These are phyloP conservation scores for Actinemys pallida DNA, from an alignment of 2,113 vertebrate genomes.

Conservation along the genomic window DNA sequence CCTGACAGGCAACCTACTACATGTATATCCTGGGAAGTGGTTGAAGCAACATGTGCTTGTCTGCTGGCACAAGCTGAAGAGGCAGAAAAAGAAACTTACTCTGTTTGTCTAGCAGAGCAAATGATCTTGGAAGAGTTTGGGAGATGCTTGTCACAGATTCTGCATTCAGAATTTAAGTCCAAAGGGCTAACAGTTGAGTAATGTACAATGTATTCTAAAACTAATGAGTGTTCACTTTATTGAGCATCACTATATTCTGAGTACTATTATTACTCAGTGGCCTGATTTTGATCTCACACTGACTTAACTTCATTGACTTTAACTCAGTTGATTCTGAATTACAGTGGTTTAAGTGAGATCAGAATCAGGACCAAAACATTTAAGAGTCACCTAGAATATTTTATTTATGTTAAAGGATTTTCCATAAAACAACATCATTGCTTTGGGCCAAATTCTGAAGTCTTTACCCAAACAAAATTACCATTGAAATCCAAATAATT, in stretches of 20 bases:
- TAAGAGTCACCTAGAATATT: neutral
- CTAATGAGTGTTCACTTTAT: rapidly evolving
- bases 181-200: conserved; percentile 51
- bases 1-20: conserved; percentile 63
- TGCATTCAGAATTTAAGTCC: conserved; percentile 65
- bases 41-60: conserved; percentile 80
- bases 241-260: neutral
- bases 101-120: conserved; percentile 73
- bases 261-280: neutral
- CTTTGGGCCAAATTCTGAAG: neutral
- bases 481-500: neutral
- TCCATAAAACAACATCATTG: neutral
- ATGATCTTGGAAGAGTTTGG: conserved; percentile 87
- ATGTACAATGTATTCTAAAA: neutral
- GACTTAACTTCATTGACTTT: conserved; percentile 3
- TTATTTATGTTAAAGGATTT: neutral
- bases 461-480: neutral
- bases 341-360: neutral
- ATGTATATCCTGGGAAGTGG: conserved; percentile 80
- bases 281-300: neutral
- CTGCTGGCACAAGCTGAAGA: conserved; percentile 83
- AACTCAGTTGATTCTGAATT: neutral
- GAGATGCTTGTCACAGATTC: conserved; percentile 82
- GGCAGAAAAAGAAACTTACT: conserved; percentile 77
- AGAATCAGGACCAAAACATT: neutral